Percentiles rank a stretch among this genome's conserved stretches.
These are phyloP conservation scores for Characodon lateralis DNA, from an alignment of 2,797 vertebrate genomes.

Conservation along the genomic window DNA sequence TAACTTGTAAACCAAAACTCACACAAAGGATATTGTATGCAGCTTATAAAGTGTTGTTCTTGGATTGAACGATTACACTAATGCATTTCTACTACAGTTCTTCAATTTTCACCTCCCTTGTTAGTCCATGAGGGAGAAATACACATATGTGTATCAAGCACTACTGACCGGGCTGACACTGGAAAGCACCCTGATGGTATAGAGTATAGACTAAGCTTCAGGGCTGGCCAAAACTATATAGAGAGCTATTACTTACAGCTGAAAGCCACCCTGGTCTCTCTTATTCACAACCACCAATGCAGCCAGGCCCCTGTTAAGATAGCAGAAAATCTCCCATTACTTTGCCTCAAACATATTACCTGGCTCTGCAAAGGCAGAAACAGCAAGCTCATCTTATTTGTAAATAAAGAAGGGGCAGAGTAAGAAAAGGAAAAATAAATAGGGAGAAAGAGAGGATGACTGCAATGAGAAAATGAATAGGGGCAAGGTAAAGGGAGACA, in stretches of 20 bases:
- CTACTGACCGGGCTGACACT: slow-evolving; percentile 35
- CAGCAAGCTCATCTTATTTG: slow-evolving; percentile 37
- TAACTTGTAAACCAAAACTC: slow-evolving; percentile 1
- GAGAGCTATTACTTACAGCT: slow-evolving; percentile 74
- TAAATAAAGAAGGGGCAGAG: slow-evolving; percentile 30
- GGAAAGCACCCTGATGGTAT: slow-evolving; percentile 37
- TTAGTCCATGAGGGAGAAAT: slow-evolving; percentile 5
- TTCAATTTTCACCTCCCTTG: slow-evolving; percentile 24
- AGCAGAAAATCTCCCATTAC: slow-evolving; percentile 35
- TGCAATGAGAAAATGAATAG: slow-evolving; percentile 3
- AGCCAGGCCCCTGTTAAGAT: slow-evolving; percentile 30
- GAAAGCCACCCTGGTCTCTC: slow-evolving; percentile 58
- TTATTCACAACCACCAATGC: slow-evolving; percentile 45
- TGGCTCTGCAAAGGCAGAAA: slow-evolving; percentile 25
- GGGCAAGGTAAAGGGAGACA: slow-evolving; percentile 10
- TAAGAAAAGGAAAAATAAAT: not conserved
- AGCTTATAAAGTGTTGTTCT: slow-evolving; percentile 15
- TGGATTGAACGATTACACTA: slow-evolving; percentile 8
- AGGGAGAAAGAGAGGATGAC: slow-evolving; percentile 5
- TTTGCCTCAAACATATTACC: slow-evolving; percentile 51
- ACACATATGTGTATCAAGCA: slow-evolving; percentile 10
- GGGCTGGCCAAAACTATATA: slow-evolving; percentile 61
- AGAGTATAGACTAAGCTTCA: slow-evolving; percentile 46
- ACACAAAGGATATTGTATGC: slow-evolving; percentile 9
- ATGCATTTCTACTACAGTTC: slow-evolving; percentile 19